Evolutionary conservation across 2,113 vertebrate genomes (phyloP).

Genomic region (Tragelaphus scriptus): DNA sequence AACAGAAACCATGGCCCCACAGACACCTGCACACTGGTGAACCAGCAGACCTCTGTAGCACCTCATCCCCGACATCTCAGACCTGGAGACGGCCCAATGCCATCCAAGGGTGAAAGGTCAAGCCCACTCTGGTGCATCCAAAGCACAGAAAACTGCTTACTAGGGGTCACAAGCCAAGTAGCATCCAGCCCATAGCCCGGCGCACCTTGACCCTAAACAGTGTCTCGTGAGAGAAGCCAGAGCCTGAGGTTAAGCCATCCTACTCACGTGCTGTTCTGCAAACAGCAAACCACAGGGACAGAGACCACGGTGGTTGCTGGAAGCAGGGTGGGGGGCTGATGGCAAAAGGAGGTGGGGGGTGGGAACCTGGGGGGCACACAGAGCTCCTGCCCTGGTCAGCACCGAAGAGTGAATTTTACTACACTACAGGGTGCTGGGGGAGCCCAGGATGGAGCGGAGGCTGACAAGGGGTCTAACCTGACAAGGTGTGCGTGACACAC

Average conservation of each 20-base stretch:
- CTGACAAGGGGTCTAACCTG: not conserved
- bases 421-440: not conserved
- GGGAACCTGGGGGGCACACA: not conserved
- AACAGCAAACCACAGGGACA: not conserved
- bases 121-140: no score
- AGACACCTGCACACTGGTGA: not conserved
- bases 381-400: not conserved
- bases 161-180: not conserved
- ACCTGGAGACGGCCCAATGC: not conserved
- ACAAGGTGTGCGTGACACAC: rapidly evolving
- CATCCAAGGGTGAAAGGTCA: not conserved
- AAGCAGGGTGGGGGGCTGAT: not conserved
- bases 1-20: rapidly evolving
- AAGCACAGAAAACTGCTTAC: not conserved
- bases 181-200: not conserved
- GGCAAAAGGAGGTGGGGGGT: not conserved
- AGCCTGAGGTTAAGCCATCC: not conserved
- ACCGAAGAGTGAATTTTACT: not conserved
- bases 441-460: not conserved
- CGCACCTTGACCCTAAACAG: not conserved
- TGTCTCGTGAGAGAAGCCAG: not conserved
- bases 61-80: not conserved
- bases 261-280: not conserved
- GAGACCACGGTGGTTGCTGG: not conserved
- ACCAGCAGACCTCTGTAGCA: rapidly evolving